phyloP scores from a whole-genome alignment of 2,888 invertebrate species.

The Temnothorax ravouxi region DNA sequence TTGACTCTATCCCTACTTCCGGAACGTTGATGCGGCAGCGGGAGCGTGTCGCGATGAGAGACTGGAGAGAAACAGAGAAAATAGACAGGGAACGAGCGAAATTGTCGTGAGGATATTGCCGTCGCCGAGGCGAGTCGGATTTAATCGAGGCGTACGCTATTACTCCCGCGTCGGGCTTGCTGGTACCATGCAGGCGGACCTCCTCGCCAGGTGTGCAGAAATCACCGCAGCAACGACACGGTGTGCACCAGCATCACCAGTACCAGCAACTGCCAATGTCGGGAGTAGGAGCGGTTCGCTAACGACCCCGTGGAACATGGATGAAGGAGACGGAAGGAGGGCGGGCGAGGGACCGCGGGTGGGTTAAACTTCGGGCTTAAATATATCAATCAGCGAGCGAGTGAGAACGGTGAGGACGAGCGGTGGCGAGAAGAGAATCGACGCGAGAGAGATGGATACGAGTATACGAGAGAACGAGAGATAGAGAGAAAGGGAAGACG shows the following conservation, averaged over 20 bases:
- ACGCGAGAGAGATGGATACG: conserved; percentile 46
- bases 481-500: conserved; percentile 47
- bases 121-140: conserved; percentile 74
- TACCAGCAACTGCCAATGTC: conserved; percentile 62
- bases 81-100: conserved; percentile 40
- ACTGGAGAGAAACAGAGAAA: conserved; percentile 38
- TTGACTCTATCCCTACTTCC: conserved; percentile 53
- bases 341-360: conserved; percentile 65
- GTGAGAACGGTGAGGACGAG: conserved; percentile 69
- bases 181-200: conserved; percentile 48
- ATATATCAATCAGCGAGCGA: conserved; percentile 83
- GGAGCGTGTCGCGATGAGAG: conserved; percentile 37
- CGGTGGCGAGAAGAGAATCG: conserved; percentile 57
- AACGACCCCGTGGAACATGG: conserved; percentile 81
- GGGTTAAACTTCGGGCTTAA: conserved; percentile 82
- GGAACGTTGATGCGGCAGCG: conserved; percentile 31
- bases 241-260: conserved; percentile 73
- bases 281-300: conserved; percentile 78
- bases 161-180: conserved; percentile 70
- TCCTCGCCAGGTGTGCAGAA: conserved; percentile 80
- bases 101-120: conserved; percentile 66
- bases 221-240: conserved; percentile 76
- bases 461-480: conserved; percentile 43
- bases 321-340: conserved; percentile 65
- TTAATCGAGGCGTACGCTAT: conserved; percentile 78